A percentile compares a stretch with the other conserved stretches of the same genome.
These are phyloP conservation scores for Cercopithecus mona DNA, from an alignment of 2,113 vertebrate genomes.

Conservation along the genomic window DNA sequence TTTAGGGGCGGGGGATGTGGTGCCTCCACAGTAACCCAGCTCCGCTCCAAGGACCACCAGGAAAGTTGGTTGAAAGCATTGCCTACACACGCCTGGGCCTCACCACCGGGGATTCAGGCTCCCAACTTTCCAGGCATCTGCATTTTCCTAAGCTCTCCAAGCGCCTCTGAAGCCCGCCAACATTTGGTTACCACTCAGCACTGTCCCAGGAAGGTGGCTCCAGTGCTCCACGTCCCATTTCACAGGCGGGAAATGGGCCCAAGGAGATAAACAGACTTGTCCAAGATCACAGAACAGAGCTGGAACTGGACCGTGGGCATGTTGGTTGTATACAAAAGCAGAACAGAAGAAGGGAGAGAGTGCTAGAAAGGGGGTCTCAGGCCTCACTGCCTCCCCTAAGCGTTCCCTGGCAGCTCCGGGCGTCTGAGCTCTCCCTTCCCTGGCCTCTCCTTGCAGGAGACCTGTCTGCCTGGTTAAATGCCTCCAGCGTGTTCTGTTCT, in stretches of 20 bases:
- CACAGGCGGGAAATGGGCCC: not conserved
- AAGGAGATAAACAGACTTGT: not conserved
- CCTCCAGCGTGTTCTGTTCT: not conserved
- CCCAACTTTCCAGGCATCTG: not conserved
- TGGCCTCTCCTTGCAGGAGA: not conserved
- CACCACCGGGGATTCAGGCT: not conserved
- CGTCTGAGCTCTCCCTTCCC: not conserved
- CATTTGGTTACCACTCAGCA: not conserved
- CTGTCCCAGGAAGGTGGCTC: not conserved
- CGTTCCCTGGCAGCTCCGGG: not conserved
- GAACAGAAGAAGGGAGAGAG: not conserved
- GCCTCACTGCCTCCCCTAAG: not conserved
- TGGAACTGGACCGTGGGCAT: not conserved
- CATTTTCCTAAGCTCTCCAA: not conserved
- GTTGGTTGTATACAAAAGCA: not conserved
- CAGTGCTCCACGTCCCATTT: not conserved
- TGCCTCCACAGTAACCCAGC: not conserved
- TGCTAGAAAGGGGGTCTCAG: too few species aligned
- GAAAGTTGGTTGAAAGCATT: not conserved
- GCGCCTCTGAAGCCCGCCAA: not conserved
- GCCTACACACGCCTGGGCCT: not conserved
- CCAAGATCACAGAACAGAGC: not conserved
- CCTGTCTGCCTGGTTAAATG: not conserved
- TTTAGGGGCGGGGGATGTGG: not conserved
- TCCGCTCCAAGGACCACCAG: not conserved